Conservation (phyloP, 2,797 vertebrate species). For the Peromyscus eremicus region DNA sequence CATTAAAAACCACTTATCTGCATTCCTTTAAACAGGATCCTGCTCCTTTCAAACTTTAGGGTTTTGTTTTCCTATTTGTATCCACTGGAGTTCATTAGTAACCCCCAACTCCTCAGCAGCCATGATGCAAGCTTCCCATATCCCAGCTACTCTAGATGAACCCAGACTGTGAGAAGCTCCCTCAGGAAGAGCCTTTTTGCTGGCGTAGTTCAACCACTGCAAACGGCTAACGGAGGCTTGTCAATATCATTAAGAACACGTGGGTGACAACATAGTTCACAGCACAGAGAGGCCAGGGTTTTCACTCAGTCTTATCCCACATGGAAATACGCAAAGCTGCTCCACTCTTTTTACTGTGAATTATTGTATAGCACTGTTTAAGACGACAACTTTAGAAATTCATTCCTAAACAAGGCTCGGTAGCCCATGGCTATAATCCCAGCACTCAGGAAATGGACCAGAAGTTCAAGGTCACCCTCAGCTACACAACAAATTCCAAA, state of each 20-base stretch:
- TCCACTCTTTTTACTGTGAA: not conserved
- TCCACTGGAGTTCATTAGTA: constrained; percentile 75
- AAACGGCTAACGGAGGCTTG: not conserved
- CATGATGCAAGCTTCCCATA: not conserved
- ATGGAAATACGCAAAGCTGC: not conserved
- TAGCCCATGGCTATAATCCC: not conserved
- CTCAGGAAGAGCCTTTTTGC: not conserved
- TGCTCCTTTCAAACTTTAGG: constrained; percentile 59
- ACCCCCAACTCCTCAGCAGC: not conserved
- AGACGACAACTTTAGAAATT: not conserved
- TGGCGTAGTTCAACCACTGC: not conserved
- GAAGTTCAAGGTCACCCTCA: not conserved
- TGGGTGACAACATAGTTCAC: not conserved
- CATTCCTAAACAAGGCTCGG: not conserved
- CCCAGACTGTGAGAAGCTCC: not conserved
- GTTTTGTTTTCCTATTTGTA: constrained; percentile 21
- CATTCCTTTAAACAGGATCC: constrained; percentile 68
- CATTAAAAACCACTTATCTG: constrained; percentile 54
- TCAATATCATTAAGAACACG: not conserved
- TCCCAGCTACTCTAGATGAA: not conserved
- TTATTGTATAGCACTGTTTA: not conserved
- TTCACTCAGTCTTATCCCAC: not conserved
- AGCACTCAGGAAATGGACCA: not conserved
- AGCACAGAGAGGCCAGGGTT: not conserved
- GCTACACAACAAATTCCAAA: not conserved